Conservation (phyloP, 2,113 vertebrate species). For the Butorides virescens region DNA sequence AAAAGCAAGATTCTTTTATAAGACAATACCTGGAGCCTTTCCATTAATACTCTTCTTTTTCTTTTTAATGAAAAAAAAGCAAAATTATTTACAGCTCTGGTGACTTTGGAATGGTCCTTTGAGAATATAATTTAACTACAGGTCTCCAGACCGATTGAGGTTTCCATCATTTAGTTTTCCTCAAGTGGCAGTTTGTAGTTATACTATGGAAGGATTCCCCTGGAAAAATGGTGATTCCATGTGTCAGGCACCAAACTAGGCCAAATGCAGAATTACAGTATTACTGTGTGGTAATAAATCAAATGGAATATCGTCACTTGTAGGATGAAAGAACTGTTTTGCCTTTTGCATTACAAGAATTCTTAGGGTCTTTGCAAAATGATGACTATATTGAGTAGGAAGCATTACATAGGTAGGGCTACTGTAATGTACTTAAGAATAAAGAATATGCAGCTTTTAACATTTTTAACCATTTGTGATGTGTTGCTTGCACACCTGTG, state of each 20-base stretch:
- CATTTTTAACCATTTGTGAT: background rate
- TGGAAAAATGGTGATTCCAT: background rate
- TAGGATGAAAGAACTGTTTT: background rate
- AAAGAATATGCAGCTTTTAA: background rate
- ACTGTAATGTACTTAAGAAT: background rate
- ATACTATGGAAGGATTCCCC: background rate
- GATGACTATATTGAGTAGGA: background rate
- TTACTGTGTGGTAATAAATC: background rate
- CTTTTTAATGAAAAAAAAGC: background rate
- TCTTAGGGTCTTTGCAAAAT: background rate
- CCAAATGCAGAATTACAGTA: background rate
- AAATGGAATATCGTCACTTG: background rate
- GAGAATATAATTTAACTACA: background rate
- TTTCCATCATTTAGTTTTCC: slow-evolving; percentile 9
- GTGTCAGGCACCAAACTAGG: background rate
- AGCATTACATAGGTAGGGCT: background rate
- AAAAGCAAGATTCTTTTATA: background rate
- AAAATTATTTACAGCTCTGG: background rate
- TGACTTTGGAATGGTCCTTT: background rate
- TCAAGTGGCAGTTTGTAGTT: background rate
- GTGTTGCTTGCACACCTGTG: background rate
- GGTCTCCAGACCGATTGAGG: background rate
- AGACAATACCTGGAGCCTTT: background rate
- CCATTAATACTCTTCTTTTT: background rate
- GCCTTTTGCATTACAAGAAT: background rate